phyloP scores from a whole-genome alignment of 2,888 invertebrate species.

The Plagodis dolabraria region DNA sequence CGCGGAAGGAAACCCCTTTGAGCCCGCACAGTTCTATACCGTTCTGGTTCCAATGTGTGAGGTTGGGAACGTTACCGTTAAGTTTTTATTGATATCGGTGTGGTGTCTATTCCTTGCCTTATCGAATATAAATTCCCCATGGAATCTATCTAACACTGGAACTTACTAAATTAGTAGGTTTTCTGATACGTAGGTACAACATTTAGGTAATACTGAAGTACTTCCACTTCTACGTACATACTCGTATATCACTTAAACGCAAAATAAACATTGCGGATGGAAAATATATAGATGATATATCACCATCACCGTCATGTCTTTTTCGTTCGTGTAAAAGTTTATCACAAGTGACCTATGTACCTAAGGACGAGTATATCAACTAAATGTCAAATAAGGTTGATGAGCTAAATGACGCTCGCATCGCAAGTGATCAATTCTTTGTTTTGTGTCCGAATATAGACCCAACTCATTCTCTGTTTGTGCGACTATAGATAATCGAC shows the following conservation, averaged over 20 bases:
- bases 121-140: slow-evolving; percentile 4
- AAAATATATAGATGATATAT: too few species aligned
- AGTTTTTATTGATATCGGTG: neutral
- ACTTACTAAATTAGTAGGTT: neutral
- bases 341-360: too few species aligned
- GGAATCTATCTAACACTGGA: neutral
- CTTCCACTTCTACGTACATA: too few species aligned
- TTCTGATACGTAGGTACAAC: too few species aligned
- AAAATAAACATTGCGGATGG: too few species aligned
- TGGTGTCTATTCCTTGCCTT: slow-evolving; percentile 1
- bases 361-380: neutral
- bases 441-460: slow-evolving; percentile 39
- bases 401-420: slow-evolving; percentile 29
- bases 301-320: too few species aligned
- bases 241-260: too few species aligned
- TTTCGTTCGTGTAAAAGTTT: slow-evolving; percentile 1
- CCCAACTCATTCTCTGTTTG: slow-evolving; percentile 28
- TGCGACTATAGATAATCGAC: slow-evolving; percentile 25
- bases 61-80: too few species aligned
- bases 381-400: slow-evolving; percentile 30
- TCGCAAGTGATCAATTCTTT: slow-evolving; percentile 35
- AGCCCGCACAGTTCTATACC: too few species aligned
- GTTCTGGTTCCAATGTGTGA: too few species aligned
- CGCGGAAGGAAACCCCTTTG: too few species aligned
- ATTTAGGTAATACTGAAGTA: too few species aligned